Conservation (phyloP, 2,113 vertebrate species). For the Cyanoramphus novaezelandiae region DNA sequence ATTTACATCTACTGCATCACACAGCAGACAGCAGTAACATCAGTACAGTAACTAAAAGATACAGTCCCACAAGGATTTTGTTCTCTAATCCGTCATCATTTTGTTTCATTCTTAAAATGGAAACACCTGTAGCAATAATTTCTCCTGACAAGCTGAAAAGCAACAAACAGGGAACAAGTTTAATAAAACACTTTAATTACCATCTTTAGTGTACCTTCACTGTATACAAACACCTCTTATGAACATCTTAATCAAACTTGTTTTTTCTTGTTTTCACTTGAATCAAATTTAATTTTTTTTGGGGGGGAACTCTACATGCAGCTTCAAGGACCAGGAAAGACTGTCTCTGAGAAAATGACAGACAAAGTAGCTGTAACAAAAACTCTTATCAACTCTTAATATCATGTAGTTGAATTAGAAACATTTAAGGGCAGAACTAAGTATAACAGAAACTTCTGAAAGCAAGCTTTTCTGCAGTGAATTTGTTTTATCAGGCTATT, state of each 20-base stretch:
- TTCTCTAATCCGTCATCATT: conserved; percentile 19
- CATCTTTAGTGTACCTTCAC: not conserved
- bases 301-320: not conserved
- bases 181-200: conserved; percentile 48
- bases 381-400: not conserved
- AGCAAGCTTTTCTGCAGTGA: not conserved
- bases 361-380: not conserved
- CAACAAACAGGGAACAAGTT: not conserved
- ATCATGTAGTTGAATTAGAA: not conserved
- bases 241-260: conserved; percentile 18
- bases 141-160: conserved; percentile 22
- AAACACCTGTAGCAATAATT: conserved; percentile 38
- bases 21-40: not conserved
- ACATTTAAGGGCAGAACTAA: not conserved
- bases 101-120: conserved; percentile 14
- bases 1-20: not conserved
- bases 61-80: not conserved
- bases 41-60: not conserved
- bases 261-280: conserved; percentile 49
- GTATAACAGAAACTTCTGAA: not conserved
- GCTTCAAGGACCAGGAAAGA: not conserved
- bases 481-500: not conserved
- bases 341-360: not conserved
- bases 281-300: conserved; percentile 7
- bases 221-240: not conserved